Conservation (phyloP, 2,113 vertebrate genomes). For the Toxotes chatareus region DNA sequence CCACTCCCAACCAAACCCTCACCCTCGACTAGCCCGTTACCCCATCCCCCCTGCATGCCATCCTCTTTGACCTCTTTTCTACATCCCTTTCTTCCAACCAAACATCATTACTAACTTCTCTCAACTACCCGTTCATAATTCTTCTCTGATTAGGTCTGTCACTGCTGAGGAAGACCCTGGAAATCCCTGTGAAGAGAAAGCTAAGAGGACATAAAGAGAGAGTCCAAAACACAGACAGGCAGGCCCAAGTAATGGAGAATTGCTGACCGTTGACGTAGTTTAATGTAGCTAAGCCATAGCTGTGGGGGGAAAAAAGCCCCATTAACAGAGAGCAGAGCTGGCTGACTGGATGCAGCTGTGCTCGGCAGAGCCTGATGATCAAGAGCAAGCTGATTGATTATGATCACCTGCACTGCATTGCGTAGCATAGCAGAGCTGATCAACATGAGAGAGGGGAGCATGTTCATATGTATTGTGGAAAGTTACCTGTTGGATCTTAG, state of each 20-base stretch:
- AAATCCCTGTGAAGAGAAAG: conserved; percentile 16
- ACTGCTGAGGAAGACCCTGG: conserved; percentile 10
- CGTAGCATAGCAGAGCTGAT: not conserved
- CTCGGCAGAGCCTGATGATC: conserved; percentile 29
- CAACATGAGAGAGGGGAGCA: conserved; percentile 6
- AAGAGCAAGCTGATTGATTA: conserved; percentile 62
- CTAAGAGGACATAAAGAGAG: conserved; percentile 8
- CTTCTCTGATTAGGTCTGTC: conserved; percentile 26
- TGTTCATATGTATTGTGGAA: conserved; percentile 15
- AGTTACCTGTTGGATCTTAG: conserved; percentile 18
- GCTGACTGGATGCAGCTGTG: conserved; percentile 73
- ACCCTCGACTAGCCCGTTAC: not conserved
- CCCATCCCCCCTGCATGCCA: not conserved
- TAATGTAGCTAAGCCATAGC: conserved; percentile 54
- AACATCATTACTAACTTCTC: conserved; percentile 20
- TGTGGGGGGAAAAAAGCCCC: conserved; percentile 9
- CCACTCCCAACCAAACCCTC: not conserved
- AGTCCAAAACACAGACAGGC: conserved; percentile 24
- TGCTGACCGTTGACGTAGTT: conserved; percentile 68
- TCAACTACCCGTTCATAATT: conserved; percentile 2
- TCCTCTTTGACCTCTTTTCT: conserved; percentile 5
- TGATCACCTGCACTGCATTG: conserved; percentile 48
- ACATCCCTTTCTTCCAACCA: conserved; percentile 8
- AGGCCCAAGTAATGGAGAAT: conserved; percentile 49
- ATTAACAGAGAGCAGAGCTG: conserved; percentile 53